Base-by-base conservation (phyloP, 2,888 invertebrate species). In the Ferrisia virgata region DNA sequence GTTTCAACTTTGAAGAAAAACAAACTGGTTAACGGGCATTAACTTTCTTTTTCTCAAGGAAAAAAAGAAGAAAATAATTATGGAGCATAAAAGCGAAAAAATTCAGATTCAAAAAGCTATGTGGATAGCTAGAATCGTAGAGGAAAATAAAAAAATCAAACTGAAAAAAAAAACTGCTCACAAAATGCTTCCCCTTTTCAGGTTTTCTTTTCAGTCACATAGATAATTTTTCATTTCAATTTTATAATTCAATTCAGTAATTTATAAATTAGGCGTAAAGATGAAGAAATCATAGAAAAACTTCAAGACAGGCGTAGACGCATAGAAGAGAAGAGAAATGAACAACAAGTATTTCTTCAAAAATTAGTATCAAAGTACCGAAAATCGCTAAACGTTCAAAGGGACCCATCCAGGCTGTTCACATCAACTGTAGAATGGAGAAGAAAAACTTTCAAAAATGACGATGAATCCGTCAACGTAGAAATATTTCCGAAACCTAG, bases 351-450 rank as follows among this genome's bases (percentile, higher is more conserved):
- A 40, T 8, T 72, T 0, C 8, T 76, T 3, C 33, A 83, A 25
- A 39, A 40, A 18, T 18, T 83, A 31, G 15, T 40, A 25, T 36
- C 83, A 31, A 72, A 83, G 33, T 31, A 43, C 18, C 72, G 76
- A 47, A 40, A 69, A 3, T 72, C 39, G 15, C 39, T 83, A 1
- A 25, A 39, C 13, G 72, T 43, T 9, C 36, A 43, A 39, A 83
- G 83, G 33, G 83, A 83, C n/a, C 83, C 83, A 5, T n/a, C 36
- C 1, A 72, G 83, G 76, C 22, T 83, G 31, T 33, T 83, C 4
- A 43, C 13, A 31, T 28, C 83, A 11, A 83, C 83, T 11, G 76
- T 83, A 1, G 83, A 83, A 83, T 83, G 83, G 83, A 83, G 43
- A 33, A 47, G 69, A 18, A 83, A 83, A 76, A 83, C 76, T 43